Percentiles rank a stretch among this genome's conserved stretches.
Conservation (phyloP, 2,888 invertebrate genomes). For the Uloborus plumipes region DNA sequence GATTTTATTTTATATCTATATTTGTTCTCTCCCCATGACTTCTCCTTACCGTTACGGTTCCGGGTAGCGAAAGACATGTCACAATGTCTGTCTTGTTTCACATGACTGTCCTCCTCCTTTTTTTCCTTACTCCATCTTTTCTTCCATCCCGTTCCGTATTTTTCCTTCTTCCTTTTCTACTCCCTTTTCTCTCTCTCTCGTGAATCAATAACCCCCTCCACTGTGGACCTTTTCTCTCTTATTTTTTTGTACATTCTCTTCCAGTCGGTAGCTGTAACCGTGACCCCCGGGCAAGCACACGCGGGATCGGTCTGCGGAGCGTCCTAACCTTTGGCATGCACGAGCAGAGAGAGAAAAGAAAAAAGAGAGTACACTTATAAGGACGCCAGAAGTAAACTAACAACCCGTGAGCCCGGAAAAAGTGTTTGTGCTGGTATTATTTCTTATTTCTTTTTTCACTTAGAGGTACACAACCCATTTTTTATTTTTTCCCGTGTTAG, state of each 20-base stretch:
- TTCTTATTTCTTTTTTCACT: slow-evolving; percentile 15
- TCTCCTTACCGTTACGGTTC: slow-evolving; percentile 38
- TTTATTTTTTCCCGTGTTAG: too few relatives aligned
- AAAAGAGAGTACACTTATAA: slow-evolving; percentile 23
- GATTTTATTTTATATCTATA: slow-evolving; percentile 56
- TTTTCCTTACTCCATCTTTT: neutral
- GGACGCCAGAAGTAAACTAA: slow-evolving; percentile 56
- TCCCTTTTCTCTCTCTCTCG: neutral
- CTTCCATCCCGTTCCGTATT: neutral
- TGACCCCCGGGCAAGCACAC: slow-evolving; percentile 2
- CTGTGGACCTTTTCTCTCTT: neutral
- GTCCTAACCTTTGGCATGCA: slow-evolving; percentile 45
- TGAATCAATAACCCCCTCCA: slow-evolving; percentile 4
- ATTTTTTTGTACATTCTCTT: neutral
- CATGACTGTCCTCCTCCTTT: slow-evolving; percentile 40
- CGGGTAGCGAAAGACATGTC: slow-evolving; percentile 50
- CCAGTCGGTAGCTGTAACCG: slow-evolving; percentile 19
- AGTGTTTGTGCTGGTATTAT: slow-evolving; percentile 39
- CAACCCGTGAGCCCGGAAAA: slow-evolving; percentile 23
- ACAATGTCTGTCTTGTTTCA: slow-evolving; percentile 61
- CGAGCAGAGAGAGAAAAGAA: slow-evolving; percentile 4
- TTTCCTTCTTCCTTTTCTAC: slow-evolving; percentile 17
- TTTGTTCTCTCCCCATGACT: neutral
- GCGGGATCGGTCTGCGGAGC: slow-evolving; percentile 34
- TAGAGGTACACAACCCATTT: neutral